Base-by-base conservation (phyloP, 2,113 vertebrate genomes). In the Acinonyx jubatus region DNA sequence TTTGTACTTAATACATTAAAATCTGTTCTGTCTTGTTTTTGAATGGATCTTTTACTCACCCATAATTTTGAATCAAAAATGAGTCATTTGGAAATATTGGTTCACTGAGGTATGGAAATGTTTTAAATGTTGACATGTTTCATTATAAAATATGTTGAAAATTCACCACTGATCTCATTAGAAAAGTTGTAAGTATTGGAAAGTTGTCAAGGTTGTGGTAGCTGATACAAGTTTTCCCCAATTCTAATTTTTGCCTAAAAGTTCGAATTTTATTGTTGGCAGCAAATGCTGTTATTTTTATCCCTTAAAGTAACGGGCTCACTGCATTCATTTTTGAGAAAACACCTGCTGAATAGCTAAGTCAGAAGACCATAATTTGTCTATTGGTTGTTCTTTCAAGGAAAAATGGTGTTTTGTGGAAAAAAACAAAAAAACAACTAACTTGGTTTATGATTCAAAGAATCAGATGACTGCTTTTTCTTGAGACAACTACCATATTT, bases 321-420 rank as follows among this genome's bases (percentile, higher is more conserved):
- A 84, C n/a, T 91, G 25, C 50, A 71, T 87, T 91, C 25, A 41
- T 61, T 89, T 97, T 89, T 76, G 38, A 82, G 80, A 82, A 95
- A 92, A 82, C 0, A 6, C 5, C n/a, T 85, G 33, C 9, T 84
- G 89, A 90, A 80, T 85, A 90, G 48, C 7, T 85, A 94, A 83
- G 61, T 69, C 92, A 65, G 80, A 92, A 93, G 50, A 61, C 33
- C 29, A 38, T 83, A 90, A 66, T 90, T 63, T 98, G 50, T 63
- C 38, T 87, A 12, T 79, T 82, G 27, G 27, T 91, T 78, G 21
- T 94, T 97, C 92, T 96, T 92, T 96, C 16, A 90, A 90, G 80
- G 94, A 78, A 90, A 96, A 78, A 71, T 85, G 15, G n/a, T 94
- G 5, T 91, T 83, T 93, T 25, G 36, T 95, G 71, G 14, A 5